Base-by-base conservation (phyloP, 2,797 vertebrate genomes). In the Danio kyathit region DNA sequence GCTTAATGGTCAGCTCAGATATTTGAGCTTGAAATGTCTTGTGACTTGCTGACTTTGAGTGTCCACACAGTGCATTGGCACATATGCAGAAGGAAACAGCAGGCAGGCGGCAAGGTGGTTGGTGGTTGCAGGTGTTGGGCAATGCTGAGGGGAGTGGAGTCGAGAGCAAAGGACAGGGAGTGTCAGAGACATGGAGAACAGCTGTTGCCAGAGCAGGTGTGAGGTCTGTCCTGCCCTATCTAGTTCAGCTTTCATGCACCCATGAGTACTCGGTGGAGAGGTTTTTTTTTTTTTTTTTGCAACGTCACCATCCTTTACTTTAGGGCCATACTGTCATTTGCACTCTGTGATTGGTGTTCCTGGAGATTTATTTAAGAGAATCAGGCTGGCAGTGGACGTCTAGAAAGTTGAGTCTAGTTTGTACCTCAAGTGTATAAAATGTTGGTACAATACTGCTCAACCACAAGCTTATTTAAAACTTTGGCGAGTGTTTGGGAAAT, bases 131-230 rank as follows among this genome's bases (percentile, higher is more conserved):
- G 81, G 77, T 79, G 74, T 78, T 79, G 79, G 70, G 77, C 64
- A 67, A 52, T 38, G 51, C 65, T 48, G 21, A 44, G 70, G 78
- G 74, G 63, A 51, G 79, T 44, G 74, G 43, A 57, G 56, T 52
- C 5, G 19, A 48, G 70, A 67, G 40, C 40, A 51, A 67, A 54
- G 78, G 72, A 80, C 69, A 71, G 79, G 85, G 83, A 80, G 86
- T 85, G 84, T 84, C 82, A 64, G 63, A 82, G 76, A 74, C 65
- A 9, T 19, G 82, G 67, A 80, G 79, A 82, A 84, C 87, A 86
- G 84, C 84, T 89, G 85, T 85, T 85, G 74, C 74, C 52, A 40
- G 59, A 82, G 87, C 87, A 87, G 83, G 86, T 88, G 86, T 70
- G 66, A 76, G 78, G 66, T 69, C 65, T 77, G 67, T 65, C 83